Evolutionary conservation across 2,113 vertebrate genomes (phyloP), one percentile per base, ranked within the genome.

Genomic region (Toxostoma redivivum): DNA sequence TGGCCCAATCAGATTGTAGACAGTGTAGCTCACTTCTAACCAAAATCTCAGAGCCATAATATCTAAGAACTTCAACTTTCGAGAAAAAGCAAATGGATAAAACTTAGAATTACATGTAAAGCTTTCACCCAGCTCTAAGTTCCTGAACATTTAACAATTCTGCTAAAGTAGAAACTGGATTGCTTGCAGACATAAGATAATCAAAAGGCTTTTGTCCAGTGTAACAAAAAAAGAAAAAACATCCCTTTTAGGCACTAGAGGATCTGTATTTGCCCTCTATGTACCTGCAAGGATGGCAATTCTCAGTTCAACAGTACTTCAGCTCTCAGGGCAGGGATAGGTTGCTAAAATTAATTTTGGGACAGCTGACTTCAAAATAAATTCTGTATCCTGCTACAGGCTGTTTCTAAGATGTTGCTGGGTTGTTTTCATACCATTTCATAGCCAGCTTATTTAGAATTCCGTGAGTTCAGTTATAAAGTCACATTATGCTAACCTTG

Each of bases 141-240:
- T 88, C 37, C 31, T 51, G 30, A 27, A 40, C 12, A 37, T 56
- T 47, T 64, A 73, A 69, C n/a, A 51, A 24, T 35, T 66, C 16
- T 70, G 31, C 65, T 40, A 5, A 85, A 88, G 28, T 5, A 85
- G 58, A 81, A 66, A 88, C 24, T 17, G 18, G 51, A 37, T 33
- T 71, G 33, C 50, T 53, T 53, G 28, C 31, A 92, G 60, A 57
- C 12, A 18, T 28, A 66, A 74, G 25, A 54, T 16, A 71, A 87
- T 19, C 13, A 70, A 53, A 91, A 82, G 28, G 45, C 22, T 73
- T 80, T 35, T 40, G 31, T 77, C 19, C 40, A 40, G 12, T 25
- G 22, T 45, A 66, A 60, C 0, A 0, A 58, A n/a, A 42, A 56
- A 37, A 31, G 7, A 12, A 37, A 51, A 38, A 23, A 9, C 60